Evolutionary conservation across 2,113 vertebrate species (phyloP).

Genomic region (Lamprologus lemairii): DNA sequence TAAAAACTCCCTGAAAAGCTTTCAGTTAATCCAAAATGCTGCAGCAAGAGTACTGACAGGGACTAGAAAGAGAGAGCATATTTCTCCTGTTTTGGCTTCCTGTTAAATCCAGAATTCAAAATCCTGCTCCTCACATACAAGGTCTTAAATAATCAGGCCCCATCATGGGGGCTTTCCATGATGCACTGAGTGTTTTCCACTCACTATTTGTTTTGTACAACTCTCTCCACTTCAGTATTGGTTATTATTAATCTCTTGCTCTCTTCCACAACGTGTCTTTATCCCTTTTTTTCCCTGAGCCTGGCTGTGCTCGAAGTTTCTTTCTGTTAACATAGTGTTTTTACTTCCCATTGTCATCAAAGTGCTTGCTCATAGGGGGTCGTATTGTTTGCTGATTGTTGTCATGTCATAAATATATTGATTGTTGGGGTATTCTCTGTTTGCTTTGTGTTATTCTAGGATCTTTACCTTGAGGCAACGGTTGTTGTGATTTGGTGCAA

Average conservation of each 20-base stretch:
- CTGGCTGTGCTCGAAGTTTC: neutral
- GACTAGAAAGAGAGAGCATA: neutral
- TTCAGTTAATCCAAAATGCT: fast-evolving
- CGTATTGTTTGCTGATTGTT: neutral
- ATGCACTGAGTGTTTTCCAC: neutral
- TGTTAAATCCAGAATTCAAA: neutral
- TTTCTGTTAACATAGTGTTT: neutral
- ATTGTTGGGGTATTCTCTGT: neutral
- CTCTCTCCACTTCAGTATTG: neutral
- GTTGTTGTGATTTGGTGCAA: neutral
- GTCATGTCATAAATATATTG: neutral
- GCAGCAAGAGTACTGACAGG: neutral
- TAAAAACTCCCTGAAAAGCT: fast-evolving
- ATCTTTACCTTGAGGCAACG: neutral
- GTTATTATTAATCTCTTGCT: neutral
- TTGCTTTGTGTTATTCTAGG: neutral
- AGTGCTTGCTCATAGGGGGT: neutral
- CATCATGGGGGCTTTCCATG: neutral
- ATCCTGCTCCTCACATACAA: neutral
- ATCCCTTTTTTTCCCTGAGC: neutral
- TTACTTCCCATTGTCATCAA: neutral
- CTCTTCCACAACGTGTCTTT: neutral
- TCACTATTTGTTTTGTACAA: neutral
- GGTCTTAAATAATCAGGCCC: neutral
- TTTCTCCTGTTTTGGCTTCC: neutral